Percentiles rank a stretch among this genome's conserved stretches.
Conservation (phyloP, 2,888 invertebrate species). For the Ceramica pisi region DNA sequence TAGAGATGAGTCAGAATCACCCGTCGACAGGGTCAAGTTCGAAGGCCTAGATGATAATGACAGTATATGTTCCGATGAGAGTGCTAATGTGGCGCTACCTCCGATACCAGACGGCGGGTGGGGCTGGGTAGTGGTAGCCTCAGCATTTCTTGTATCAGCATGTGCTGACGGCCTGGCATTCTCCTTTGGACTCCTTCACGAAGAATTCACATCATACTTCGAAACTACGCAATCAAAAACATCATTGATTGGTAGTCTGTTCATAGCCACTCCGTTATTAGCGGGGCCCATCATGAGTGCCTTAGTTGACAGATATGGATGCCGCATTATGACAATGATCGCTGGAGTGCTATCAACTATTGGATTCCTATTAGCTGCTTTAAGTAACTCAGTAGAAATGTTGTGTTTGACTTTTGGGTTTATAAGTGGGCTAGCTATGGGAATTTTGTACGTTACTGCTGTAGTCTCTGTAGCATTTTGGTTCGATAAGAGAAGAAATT, state of each 20-base stretch:
- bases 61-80: constrained; percentile 84
- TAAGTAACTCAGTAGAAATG: constrained; percentile 93
- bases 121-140: constrained; percentile 97
- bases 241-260: constrained; percentile 96
- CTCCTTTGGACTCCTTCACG: constrained; percentile 97
- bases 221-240: constrained; percentile 95
- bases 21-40: constrained; percentile 85
- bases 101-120: constrained; percentile 95
- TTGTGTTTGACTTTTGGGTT: constrained; percentile 96
- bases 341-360: constrained; percentile 93
- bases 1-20: constrained; percentile 75
- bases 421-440: constrained; percentile 95
- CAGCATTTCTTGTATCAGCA: constrained; percentile 96
- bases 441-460: constrained; percentile 96
- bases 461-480: constrained; percentile 98
- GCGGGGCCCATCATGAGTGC: constrained; percentile 96
- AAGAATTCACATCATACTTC: constrained; percentile 95
- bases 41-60: constrained; percentile 87
- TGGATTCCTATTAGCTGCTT: constrained; percentile 94
- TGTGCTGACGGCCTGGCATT: constrained; percentile 98
- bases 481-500: constrained; percentile 96
- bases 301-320: constrained; percentile 96
- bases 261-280: constrained; percentile 96
- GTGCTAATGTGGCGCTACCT: constrained; percentile 83
- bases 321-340: constrained; percentile 93